These are phyloP conservation scores for Drosophila tsacasi DNA, from an alignment of 1,140 invertebrate genomes.

Conservation along the genomic window DNA sequence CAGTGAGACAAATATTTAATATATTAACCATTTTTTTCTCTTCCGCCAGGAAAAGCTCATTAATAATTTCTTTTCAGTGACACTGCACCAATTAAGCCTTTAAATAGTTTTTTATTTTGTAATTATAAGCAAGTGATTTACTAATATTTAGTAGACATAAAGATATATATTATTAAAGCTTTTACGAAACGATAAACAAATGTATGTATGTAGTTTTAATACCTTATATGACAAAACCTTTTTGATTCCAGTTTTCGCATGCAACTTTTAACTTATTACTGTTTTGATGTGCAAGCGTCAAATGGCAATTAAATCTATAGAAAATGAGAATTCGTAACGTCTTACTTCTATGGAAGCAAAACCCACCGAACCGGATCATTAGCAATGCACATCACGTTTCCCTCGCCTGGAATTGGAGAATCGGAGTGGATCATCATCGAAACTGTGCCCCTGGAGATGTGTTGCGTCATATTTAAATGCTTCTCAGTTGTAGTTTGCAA, in stretches of 20 bases:
- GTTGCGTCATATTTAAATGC: slow-evolving; percentile 16
- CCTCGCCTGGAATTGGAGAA: slow-evolving; percentile 14
- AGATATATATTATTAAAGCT: background rate
- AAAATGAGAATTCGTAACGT: slow-evolving; percentile 47
- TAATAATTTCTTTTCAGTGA: no score
- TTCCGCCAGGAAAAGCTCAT: no score
- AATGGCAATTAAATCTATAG: slow-evolving; percentile 51
- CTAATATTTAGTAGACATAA: background rate
- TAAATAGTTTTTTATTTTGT: no score
- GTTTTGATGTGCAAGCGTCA: slow-evolving; percentile 57
- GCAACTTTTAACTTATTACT: slow-evolving; percentile 42
- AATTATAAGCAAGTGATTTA: no score
- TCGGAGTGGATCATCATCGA: slow-evolving; percentile 20
- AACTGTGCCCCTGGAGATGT: slow-evolving; percentile 19
- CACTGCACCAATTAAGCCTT: no score
- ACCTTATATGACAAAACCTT: slow-evolving; percentile 5
- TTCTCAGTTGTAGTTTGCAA: slow-evolving; percentile 7
- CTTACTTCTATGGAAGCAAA: slow-evolving; percentile 68
- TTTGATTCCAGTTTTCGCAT: slow-evolving; percentile 44
- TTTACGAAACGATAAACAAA: background rate
- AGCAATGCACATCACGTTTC: slow-evolving; percentile 64
- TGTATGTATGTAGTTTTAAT: background rate
- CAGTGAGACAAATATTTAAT: no score
- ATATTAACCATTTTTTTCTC: no score
- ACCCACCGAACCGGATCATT: slow-evolving; percentile 69